Evolutionary conservation across 2,113 vertebrate species (phyloP).

Genomic region (Desmodus rotundus): DNA sequence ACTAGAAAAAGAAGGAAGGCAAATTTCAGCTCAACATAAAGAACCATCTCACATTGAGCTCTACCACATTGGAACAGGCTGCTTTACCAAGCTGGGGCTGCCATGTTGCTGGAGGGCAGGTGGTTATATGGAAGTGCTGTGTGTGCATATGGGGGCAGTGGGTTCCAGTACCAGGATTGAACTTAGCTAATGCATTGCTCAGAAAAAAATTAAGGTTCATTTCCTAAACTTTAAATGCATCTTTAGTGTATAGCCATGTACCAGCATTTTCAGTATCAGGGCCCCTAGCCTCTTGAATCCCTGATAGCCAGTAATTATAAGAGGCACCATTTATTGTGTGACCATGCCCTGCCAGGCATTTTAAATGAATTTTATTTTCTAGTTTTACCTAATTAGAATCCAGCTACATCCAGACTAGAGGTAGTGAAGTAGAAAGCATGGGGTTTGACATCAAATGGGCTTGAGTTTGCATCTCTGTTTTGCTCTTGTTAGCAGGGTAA

Average conservation of each 20-base stretch:
- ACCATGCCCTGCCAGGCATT: background rate
- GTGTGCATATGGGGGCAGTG: too few relatives aligned
- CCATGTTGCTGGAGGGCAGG: background rate
- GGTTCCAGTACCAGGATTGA: background rate
- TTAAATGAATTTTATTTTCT: background rate
- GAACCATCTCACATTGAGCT: background rate
- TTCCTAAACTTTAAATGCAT: background rate
- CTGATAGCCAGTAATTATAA: background rate
- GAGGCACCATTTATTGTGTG: background rate
- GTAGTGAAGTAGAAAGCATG: background rate
- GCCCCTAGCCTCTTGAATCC: background rate
- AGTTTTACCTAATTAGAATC: background rate
- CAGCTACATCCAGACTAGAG: background rate
- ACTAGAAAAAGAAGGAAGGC: background rate
- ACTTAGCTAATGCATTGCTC: background rate
- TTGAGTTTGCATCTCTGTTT: background rate
- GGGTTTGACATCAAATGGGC: background rate
- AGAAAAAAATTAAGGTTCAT: background rate
- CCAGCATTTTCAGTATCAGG: background rate
- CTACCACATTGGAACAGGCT: too few relatives aligned
- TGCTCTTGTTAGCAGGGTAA: background rate
- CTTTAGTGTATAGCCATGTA: background rate
- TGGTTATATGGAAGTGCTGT: background rate
- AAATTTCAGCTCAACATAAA: background rate
- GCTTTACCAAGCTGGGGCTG: background rate